A percentile compares a stretch with the other conserved stretches of the same genome.
phyloP scores from a whole-genome alignment of 2,797 vertebrate genomes.

The Gymnoscopelus braueri region DNA sequence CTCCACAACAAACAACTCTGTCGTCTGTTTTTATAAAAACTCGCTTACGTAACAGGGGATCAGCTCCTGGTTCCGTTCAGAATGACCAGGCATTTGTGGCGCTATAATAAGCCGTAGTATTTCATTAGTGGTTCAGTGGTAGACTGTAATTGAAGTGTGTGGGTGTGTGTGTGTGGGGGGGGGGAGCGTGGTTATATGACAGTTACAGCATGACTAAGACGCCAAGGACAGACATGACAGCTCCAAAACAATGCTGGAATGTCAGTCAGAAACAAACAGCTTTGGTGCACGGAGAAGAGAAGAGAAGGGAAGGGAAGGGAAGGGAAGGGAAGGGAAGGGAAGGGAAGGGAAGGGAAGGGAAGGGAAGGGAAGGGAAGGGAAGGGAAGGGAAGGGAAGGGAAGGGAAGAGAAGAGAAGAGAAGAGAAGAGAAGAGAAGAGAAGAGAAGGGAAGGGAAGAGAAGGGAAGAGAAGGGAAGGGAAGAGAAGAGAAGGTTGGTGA shows the following conservation, averaged over 20 bases:
- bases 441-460: background rate
- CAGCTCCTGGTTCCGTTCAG: background rate
- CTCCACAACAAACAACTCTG: too few species aligned
- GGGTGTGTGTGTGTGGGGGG: background rate
- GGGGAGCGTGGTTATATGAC: too few species aligned
- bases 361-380: background rate
- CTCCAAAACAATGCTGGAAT: too few species aligned
- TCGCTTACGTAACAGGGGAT: background rate
- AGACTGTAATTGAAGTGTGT: conserved; percentile 50
- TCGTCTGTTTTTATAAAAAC: background rate
- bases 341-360: background rate
- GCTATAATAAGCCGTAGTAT: conserved; percentile 58
- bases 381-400: background rate
- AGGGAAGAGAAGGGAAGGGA: background rate
- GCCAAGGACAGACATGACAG: too few species aligned
- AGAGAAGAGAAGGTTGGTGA: background rate
- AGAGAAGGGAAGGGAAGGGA: too few species aligned
- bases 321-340: background rate
- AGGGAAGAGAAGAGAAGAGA: background rate
- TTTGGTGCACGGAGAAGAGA: background rate
- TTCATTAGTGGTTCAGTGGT: conserved; percentile 63
- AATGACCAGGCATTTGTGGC: background rate
- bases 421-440: too few species aligned
- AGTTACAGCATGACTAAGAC: too few species aligned
- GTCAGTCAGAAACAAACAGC: background rate